Base-by-base conservation (phyloP, 1,140 invertebrate species). In the Drosophila eugracilis region DNA sequence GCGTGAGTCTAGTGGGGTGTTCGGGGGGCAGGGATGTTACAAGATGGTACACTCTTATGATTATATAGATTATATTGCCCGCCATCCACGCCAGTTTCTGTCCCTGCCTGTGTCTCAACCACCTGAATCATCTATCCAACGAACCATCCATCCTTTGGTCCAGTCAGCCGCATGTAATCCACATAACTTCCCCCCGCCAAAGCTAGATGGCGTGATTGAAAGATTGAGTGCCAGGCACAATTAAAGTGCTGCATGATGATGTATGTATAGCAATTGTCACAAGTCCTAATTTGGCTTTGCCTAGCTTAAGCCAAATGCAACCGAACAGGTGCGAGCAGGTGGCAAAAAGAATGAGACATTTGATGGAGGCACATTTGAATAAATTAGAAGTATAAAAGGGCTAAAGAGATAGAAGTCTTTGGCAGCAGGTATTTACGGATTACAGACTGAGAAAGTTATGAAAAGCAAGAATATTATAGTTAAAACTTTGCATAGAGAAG, bases 181-280 rank as follows among this genome's bases (percentile, higher is more conserved):
- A 42, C 63, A 37, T 70, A 22, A 5, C 36, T 60, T 47, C 39
- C 28, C 28, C 26, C 36, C 49, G 14, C 28, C 34, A 37, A 24
- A 15, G 28, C 17, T 34, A 49, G 37, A 48, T 71, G 58, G 74
- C 71, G 70, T 89, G 85, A 89, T 89, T 89, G 85, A 89, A 89
- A 89, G 85, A 89, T 89, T 89, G 85, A 89, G 85, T 89, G 85
- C 77, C 85, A 85, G 77, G 66, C 81, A 85, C 85, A 89, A 89
- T 89, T 86, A 86, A 86, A 86, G 75, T 75, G 76, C 78, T 75
- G 55, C 42, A 71, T 50, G 63, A 81, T 88, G 73, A 66, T 73
- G 83, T 77, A 67, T 76, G 80, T 79, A 76, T 72, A 47, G 76
- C 76, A 86, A 86, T 86, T 86, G 83, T 86, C 74, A 67, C 78